A percentile compares a stretch with the other conserved stretches of the same genome.
These are phyloP conservation scores for Mylabris sibirica DNA, from an alignment of 2,888 invertebrate genomes.

Conservation along the genomic window DNA sequence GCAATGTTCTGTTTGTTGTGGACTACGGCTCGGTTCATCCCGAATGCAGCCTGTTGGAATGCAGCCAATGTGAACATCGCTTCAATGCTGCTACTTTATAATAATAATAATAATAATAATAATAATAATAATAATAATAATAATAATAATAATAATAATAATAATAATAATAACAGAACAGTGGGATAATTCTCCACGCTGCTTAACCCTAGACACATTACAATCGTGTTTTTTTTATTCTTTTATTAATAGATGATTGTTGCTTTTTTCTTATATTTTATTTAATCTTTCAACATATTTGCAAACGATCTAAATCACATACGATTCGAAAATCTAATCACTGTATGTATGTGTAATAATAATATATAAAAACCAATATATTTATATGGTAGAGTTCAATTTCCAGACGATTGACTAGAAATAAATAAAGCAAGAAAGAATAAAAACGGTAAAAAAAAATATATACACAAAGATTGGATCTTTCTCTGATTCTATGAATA, in stretches of 20 bases:
- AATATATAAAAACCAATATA: too few species aligned
- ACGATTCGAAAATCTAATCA: neutral
- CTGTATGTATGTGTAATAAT: neutral
- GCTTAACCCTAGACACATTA: slow-evolving; percentile 44
- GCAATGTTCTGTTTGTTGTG: slow-evolving; percentile 27
- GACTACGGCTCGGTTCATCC: slow-evolving; percentile 43
- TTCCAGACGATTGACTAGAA: slow-evolving; percentile 13
- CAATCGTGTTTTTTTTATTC: neutral
- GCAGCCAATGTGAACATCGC: slow-evolving; percentile 53
- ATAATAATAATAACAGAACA: slow-evolving; percentile 46
- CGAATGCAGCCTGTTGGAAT: slow-evolving; percentile 56
- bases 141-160: too few species aligned
- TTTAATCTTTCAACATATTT: neutral
- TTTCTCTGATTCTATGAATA: slow-evolving; percentile 56
- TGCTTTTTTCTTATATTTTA: neutral
- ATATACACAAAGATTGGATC: slow-evolving; percentile 7
- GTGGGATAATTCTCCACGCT: slow-evolving; percentile 51
- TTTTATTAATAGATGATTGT: neutral
- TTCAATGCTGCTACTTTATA: slow-evolving; percentile 50
- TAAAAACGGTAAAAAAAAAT: neutral
- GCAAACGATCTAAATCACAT: neutral
- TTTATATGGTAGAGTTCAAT: slow-evolving; percentile 7
- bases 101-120: slow-evolving; percentile 20
- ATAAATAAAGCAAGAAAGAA: neutral
- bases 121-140: too few species aligned